Evolutionary conservation across 2,113 vertebrate genomes (phyloP).

Genomic region (Callipepla californica): DNA sequence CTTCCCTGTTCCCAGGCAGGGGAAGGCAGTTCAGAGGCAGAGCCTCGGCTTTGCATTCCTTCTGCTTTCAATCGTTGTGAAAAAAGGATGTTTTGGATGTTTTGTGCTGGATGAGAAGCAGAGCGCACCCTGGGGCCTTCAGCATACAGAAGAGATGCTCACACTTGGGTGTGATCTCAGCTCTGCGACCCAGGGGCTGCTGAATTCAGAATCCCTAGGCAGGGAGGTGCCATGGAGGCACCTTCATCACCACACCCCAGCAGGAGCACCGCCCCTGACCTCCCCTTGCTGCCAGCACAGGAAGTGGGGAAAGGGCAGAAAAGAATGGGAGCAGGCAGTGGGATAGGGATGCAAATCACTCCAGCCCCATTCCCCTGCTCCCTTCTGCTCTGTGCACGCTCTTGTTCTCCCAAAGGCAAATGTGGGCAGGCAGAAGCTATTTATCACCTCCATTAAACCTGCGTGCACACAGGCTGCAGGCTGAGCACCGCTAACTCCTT

Average conservation of each 20-base stretch:
- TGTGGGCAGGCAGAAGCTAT: not conserved
- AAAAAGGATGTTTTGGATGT: fast-evolving
- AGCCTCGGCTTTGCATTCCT: not conserved
- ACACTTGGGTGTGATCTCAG: not conserved
- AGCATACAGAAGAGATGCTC: not conserved
- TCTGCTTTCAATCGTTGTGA: not conserved
- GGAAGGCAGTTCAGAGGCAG: not conserved
- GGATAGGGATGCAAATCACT: not conserved
- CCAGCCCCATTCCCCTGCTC: not conserved
- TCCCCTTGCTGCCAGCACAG: not conserved
- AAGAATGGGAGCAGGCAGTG: not conserved
- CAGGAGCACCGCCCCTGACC: constrained; percentile 24
- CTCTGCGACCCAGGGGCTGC: not conserved
- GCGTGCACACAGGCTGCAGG: not conserved
- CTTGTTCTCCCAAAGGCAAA: not conserved
- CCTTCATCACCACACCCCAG: not conserved
- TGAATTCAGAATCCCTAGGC: not conserved
- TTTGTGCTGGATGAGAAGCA: not conserved
- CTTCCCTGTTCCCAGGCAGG: not conserved
- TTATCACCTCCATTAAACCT: not conserved
- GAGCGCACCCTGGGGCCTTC: not conserved
- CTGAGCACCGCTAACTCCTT: not conserved
- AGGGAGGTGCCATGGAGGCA: not conserved
- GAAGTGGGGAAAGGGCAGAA: not conserved
- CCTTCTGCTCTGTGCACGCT: not conserved